Evolutionary conservation across 2,113 vertebrate species (phyloP), one percentile per base, ranked within the genome.

Genomic region (Paralichthys olivaceus): DNA sequence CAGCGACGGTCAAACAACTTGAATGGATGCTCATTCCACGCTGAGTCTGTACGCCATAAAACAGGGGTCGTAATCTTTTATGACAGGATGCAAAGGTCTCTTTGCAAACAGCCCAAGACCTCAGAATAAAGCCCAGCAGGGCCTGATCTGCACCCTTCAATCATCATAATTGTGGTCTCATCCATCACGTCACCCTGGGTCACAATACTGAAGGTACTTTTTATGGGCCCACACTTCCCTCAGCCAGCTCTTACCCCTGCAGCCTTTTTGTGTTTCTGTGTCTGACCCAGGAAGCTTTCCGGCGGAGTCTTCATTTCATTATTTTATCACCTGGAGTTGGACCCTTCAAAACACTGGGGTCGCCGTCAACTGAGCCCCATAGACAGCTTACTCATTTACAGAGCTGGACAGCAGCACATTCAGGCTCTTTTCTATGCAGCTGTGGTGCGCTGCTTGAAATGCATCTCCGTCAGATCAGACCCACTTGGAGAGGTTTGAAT

Each of bases 31-130:
- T 91, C 93, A 95, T 86, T 96, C 93, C 94, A 96, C 93, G n/a
- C 93, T 63, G 93, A 91, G 93, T 94, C 93, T 94, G 94, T 94
- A 95, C 94, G 91, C 93, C 93, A 93, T 95, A 95, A 95, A 95
- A 95, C 88, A 4, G 90, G 95, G 94, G 95, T 95, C 94, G 95
- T 97, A 97, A 96, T 95, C 93, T 95, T 95, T 95, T 95, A 95
- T 95, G 94, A 95, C 94, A 95, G 94, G 94, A 95, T 95, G 94
- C 93, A 93, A 95, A 94, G 94, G 93, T 94, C 95, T 94, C 95
- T 94, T 95, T 93, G 92, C 94, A 95, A 95, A 96, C 94, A 96
- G 94, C 93, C 95, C 95, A 93, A 95, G 94, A 94, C 84, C 90
- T 89, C 77, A 91, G 95, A 84, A 94, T 94, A 94, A 95, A 96